A percentile compares a stretch with the other conserved stretches of the same genome.
phyloP scores from a whole-genome alignment of 2,113 vertebrate species.

The Erpornis zantholeuca region DNA sequence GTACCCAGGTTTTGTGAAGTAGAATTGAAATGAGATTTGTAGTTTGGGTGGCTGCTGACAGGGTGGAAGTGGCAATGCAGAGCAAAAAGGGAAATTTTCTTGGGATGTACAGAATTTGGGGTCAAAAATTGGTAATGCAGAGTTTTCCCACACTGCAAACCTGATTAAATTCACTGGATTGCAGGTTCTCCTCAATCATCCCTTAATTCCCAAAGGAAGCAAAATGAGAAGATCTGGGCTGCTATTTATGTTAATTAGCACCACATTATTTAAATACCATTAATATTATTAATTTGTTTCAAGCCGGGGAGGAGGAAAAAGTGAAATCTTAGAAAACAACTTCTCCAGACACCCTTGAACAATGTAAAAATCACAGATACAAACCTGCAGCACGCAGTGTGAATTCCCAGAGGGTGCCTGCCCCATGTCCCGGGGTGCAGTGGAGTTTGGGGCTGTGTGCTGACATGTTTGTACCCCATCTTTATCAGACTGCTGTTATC shows the following conservation, averaged over 20 bases:
- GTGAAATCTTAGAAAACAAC: background rate
- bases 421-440: background rate
- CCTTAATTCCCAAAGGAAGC: background rate
- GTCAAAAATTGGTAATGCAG: background rate
- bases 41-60: background rate
- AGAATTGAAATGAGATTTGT: background rate
- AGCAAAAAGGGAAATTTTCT: background rate
- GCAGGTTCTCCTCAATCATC: background rate
- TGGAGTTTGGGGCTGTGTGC: background rate
- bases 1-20: background rate
- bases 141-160: background rate
- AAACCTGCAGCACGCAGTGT: fast-evolving
- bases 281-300: background rate
- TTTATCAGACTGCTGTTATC: fast-evolving
- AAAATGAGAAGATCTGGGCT: background rate
- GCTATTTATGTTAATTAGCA: background rate
- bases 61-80: background rate
- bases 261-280: background rate
- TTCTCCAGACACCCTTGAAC: background rate
- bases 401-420: background rate
- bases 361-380: fast-evolving
- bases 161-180: background rate
- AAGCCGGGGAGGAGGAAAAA: background rate
- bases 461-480: background rate
- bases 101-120: background rate